Evolutionary conservation across 2,797 vertebrate species (phyloP), one percentile per base, ranked within the genome.

Genomic region (Tinamus major): DNA sequence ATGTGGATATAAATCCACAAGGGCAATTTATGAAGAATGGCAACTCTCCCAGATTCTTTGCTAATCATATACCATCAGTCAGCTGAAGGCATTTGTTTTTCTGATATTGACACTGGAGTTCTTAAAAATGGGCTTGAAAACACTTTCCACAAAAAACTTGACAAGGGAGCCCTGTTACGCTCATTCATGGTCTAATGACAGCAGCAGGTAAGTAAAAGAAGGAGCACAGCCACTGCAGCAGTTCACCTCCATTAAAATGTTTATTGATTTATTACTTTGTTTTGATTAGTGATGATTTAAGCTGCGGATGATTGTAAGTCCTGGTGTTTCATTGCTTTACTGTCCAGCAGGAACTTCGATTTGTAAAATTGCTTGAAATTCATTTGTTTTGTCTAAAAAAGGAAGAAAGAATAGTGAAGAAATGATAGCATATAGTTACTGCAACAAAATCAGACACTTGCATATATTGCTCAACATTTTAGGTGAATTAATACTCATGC

Each of bases 61-160:
- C 33, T 81, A 68, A 65, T 4, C 42, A 41, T 29, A 3, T 49
- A 42, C 1, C 0, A 6, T 55, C 17, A 24, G 37, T 39, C 23
- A 76, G 5, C 26, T 67, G 4, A 39, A 39, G 5, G 26, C 39
- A 17, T 29, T 33, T 13, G 14, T 48, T 42, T 20, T 67, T 74
- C 23, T 79, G 70, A 18, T 48, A 67, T 3, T 64, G 4, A 6
- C 44, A 9, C 48, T 70, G 39, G 9, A 33, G 76, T 46, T 37
- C 15, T 53, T 88, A 37, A 88, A 92, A 86, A 65, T 79, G 20
- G 75, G 15, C 82, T 82, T 79, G 61, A 82, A 83, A 85, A 70
- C 5, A 23, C 63, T 31, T 26, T 29, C 3, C 21, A 61, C 8
- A 44, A 61, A 77, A 39, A 72, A 20, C 5, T 10, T 24, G 31